Evolutionary conservation across 1,140 invertebrate species (phyloP).

Genomic region (Cardiocondyla obscurior): DNA sequence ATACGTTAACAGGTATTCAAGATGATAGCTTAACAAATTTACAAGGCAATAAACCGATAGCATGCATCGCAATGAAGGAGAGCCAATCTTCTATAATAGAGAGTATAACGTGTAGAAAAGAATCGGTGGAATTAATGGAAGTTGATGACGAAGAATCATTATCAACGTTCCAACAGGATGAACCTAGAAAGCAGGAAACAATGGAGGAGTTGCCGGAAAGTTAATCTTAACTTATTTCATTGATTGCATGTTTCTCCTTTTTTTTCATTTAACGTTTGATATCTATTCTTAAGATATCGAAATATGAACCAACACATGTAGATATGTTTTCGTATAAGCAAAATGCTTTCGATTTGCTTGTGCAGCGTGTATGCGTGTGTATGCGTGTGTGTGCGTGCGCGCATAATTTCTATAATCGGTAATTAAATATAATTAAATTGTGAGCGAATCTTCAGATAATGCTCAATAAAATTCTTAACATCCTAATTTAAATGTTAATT

Average conservation of each 20-base stretch:
- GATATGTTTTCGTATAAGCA: constrained; percentile 19
- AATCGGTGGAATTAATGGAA: constrained; percentile 79
- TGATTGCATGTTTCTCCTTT: constrained; percentile 4
- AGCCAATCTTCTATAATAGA: constrained; percentile 53
- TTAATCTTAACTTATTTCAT: constrained; percentile 74
- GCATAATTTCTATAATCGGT: constrained; percentile 20
- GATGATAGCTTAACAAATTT: constrained; percentile 28
- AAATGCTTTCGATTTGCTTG: background rate
- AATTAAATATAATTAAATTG: constrained; percentile 26
- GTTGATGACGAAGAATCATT: constrained; percentile 76
- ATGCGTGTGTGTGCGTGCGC: background rate
- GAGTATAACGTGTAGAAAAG: constrained; percentile 42
- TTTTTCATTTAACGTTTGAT: constrained; percentile 50
- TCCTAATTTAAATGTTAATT: constrained; percentile 32
- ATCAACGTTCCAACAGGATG: constrained; percentile 72
- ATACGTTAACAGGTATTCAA: constrained; percentile 37
- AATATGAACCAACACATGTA: constrained; percentile 21
- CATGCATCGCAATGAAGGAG: constrained; percentile 1
- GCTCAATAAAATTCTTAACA: background rate
- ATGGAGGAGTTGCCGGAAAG: constrained; percentile 73
- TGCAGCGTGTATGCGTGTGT: background rate
- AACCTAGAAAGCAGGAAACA: constrained; percentile 81
- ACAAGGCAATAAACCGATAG: constrained; percentile 43
- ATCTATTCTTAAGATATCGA: constrained; percentile 47
- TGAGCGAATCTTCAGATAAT: background rate